phyloP scores from a whole-genome alignment of 2,888 invertebrate genomes.

The Eulithis prunata region DNA sequence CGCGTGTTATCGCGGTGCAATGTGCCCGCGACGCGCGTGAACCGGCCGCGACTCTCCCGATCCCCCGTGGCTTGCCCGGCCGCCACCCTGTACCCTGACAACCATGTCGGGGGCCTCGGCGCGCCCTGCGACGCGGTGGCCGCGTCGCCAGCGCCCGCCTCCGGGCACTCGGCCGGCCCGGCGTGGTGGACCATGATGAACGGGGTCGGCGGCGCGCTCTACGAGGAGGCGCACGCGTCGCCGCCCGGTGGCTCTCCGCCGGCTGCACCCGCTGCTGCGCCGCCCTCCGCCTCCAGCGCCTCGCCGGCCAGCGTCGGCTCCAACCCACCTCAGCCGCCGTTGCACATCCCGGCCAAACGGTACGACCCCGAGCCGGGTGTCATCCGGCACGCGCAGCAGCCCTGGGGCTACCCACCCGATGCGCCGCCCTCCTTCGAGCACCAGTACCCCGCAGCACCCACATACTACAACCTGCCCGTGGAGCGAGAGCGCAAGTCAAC shows the following conservation, averaged over 20 bases:
- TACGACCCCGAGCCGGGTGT: conserved; percentile 88
- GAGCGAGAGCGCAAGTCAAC: conserved; percentile 86
- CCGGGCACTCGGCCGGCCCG: conserved; percentile 93
- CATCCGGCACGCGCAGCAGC: conserved; percentile 90
- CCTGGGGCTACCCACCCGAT: conserved; percentile 90
- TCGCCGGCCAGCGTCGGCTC: conserved; percentile 86
- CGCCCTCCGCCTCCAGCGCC: conserved; percentile 82
- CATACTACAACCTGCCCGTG: conserved; percentile 90
- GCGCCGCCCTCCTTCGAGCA: conserved; percentile 87
- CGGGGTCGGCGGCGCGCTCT: conserved; percentile 90
- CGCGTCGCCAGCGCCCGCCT: conserved; percentile 91
- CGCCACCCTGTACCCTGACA: conserved; percentile 93
- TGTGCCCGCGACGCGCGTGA: conserved; percentile 83
- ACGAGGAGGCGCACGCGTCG: conserved; percentile 88
- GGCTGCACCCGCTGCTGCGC: conserved; percentile 88
- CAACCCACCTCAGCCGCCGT: conserved; percentile 90
- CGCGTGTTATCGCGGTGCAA: conserved; percentile 81
- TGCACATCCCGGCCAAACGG: conserved; percentile 96
- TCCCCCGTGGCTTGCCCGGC: conserved; percentile 91
- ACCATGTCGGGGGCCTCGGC: conserved; percentile 87
- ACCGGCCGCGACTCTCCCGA: conserved; percentile 75
- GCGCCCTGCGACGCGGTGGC: conserved; percentile 88
- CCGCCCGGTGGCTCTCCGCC: conserved; percentile 86
- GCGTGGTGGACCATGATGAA: conserved; percentile 94
- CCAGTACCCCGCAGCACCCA: conserved; percentile 87